Conservation (phyloP, 2,113 vertebrate species). For the Lontra canadensis region DNA sequence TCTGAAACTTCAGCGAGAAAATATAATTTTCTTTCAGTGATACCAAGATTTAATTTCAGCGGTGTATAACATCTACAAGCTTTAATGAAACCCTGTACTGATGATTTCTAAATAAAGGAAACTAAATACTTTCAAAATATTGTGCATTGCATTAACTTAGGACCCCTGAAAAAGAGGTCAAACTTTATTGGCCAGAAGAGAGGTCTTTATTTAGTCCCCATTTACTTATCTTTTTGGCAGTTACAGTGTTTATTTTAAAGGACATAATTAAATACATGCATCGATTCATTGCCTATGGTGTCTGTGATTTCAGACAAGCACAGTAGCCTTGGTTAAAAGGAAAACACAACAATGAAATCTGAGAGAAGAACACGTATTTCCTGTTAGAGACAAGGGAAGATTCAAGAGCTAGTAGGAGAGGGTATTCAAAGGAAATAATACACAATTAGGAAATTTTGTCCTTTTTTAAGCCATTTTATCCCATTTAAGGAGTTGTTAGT, state of each 20-base stretch:
- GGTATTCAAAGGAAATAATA: neutral
- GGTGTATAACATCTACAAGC: neutral
- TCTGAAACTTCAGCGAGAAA: neutral
- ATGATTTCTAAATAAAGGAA: neutral
- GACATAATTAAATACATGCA: neutral
- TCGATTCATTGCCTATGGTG: neutral
- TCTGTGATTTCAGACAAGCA: neutral
- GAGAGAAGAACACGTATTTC: neutral
- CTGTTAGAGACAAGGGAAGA: neutral
- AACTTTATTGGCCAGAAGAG: neutral
- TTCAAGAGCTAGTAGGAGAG: neutral
- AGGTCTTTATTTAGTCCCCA: neutral
- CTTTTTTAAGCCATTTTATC: neutral
- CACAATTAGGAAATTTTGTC: neutral
- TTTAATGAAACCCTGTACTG: neutral
- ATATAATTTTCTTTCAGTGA: neutral
- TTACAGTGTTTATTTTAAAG: neutral
- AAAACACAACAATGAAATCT: neutral
- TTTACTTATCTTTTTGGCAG: neutral
- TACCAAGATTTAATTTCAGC: neutral
- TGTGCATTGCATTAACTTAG: neutral
- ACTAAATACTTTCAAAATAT: neutral
- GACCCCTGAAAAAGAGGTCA: neutral
- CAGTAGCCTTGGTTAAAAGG: neutral
- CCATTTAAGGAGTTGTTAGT: neutral